These are phyloP conservation scores for Agonopterix heracliana DNA, from an alignment of 2,888 invertebrate genomes.

Conservation along the genomic window DNA sequence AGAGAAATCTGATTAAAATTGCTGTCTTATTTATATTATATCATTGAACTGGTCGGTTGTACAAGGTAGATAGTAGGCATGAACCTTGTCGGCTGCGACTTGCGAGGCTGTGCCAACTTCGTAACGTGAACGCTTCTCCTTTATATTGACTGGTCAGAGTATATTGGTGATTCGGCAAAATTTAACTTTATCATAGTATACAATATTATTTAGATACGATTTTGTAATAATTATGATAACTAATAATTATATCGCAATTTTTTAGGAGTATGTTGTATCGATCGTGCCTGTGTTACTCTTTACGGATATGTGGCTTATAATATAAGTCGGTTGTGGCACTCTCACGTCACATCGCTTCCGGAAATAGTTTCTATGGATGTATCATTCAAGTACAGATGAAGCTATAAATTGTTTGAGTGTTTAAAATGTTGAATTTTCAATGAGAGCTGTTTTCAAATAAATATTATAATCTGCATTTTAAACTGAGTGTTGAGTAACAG, in stretches of 20 bases:
- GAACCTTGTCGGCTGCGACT: not conserved
- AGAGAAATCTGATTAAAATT: constrained; percentile 23
- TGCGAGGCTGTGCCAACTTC: constrained; percentile 18
- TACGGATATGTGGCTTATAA: not conserved
- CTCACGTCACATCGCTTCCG: not conserved
- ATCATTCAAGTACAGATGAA: too few species aligned
- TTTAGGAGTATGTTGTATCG: constrained; percentile 28
- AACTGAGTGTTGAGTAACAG: too few species aligned
- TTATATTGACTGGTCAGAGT: constrained; percentile 13
- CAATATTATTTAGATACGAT: constrained; percentile 25
- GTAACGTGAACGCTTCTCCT: constrained; percentile 8
- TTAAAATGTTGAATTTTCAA: too few species aligned
- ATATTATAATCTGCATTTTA: too few species aligned
- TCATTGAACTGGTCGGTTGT: constrained; percentile 21
- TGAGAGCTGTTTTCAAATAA: too few species aligned
- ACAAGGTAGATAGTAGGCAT: not conserved
- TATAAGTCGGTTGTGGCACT: not conserved
- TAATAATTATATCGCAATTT: constrained; percentile 20
- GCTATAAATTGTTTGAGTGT: too few species aligned
- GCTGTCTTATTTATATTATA: constrained; percentile 25
- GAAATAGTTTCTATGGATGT: too few species aligned
- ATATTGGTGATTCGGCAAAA: constrained; percentile 57
- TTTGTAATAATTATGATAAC: constrained; percentile 20
- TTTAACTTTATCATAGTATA: constrained; percentile 30
- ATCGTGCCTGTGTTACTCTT: not conserved